Evolutionary conservation across 37 sponge, comb jelly and placozoan genomes (phyloP).

Genomic region (Axinella damicornis): DNA sequence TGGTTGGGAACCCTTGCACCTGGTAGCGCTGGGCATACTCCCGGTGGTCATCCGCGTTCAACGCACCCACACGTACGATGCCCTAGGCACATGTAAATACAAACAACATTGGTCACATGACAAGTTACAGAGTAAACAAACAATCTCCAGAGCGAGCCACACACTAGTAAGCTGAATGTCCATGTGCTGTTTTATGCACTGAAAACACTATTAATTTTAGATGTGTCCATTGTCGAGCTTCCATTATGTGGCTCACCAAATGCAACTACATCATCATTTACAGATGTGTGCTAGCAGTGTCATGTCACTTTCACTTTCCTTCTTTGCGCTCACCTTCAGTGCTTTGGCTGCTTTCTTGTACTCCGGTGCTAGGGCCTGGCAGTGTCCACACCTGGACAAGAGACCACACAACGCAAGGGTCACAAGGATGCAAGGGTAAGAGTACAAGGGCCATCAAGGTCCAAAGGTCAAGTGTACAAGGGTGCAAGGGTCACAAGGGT

Average conservation of each 20-base stretch:
- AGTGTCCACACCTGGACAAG: constrained; percentile 96
- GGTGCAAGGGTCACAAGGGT: too few species aligned
- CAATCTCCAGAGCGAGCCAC: too few species aligned
- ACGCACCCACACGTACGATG: constrained; percentile 89
- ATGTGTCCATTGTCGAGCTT: too few species aligned
- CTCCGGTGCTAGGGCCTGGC: constrained; percentile 91
- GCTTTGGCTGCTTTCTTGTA: constrained; percentile 97
- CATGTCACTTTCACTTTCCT: too few species aligned
- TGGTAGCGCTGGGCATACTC: constrained; percentile 82
- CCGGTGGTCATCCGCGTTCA: constrained; percentile 88
- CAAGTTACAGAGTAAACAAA: background rate
- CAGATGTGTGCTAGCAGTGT: background rate
- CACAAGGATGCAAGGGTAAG: too few species aligned
- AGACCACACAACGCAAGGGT: too few species aligned
- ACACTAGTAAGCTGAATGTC: background rate
- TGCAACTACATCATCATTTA: background rate
- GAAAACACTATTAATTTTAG: too few species aligned
- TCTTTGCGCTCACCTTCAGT: constrained; percentile 71
- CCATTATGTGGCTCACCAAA: too few species aligned
- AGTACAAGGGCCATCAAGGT: too few species aligned
- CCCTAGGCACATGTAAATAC: background rate
- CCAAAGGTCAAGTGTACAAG: too few species aligned
- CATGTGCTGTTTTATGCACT: too few species aligned
- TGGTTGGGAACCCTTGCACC: constrained; percentile 95
- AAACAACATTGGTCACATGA: too few species aligned